Evolutionary conservation across 2,888 invertebrate species (phyloP).

Genomic region (Brachynemurus nebulosus): DNA sequence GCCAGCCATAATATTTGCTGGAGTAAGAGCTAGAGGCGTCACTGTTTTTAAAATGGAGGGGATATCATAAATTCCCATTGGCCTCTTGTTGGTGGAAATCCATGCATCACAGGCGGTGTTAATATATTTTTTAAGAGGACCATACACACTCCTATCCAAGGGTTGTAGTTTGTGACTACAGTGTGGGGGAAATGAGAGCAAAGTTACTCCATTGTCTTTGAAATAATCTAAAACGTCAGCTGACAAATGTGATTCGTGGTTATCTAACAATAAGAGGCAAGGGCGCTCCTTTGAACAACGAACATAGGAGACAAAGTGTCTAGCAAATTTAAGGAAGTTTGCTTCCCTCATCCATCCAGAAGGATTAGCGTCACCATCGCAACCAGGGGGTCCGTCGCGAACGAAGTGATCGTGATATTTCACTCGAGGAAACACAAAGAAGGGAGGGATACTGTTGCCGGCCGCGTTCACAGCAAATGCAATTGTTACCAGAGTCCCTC

Average conservation of each 20-base stretch:
- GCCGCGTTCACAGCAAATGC: conserved; percentile 18
- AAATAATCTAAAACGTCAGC: neutral
- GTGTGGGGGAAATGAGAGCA: conserved; percentile 13
- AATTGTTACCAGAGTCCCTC: neutral
- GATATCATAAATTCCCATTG: conserved; percentile 9
- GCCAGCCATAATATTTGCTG: conserved; percentile 11
- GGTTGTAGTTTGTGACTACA: conserved; percentile 14
- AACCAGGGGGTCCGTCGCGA: conserved; percentile 14
- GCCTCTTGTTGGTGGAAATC: neutral
- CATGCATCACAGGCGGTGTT: conserved; percentile 12
- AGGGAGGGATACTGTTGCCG: conserved; percentile 22
- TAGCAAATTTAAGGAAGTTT: conserved; percentile 15
- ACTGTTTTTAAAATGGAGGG: conserved; percentile 11
- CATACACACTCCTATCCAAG: conserved; percentile 11
- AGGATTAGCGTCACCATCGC: conserved; percentile 16
- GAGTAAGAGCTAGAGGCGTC: conserved; percentile 8
- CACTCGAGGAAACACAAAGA: conserved; percentile 22
- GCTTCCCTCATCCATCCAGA: conserved; percentile 20
- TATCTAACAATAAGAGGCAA: conserved; percentile 7
- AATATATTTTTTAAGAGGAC: conserved; percentile 11
- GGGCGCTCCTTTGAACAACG: conserved; percentile 9
- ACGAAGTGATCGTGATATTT: conserved; percentile 15
- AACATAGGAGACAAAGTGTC: conserved; percentile 17
- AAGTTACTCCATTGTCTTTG: conserved; percentile 1
- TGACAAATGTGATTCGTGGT: conserved; percentile 5